Conservation (phyloP, 2,888 invertebrate genomes). For the Lasioglossum malachurum region DNA sequence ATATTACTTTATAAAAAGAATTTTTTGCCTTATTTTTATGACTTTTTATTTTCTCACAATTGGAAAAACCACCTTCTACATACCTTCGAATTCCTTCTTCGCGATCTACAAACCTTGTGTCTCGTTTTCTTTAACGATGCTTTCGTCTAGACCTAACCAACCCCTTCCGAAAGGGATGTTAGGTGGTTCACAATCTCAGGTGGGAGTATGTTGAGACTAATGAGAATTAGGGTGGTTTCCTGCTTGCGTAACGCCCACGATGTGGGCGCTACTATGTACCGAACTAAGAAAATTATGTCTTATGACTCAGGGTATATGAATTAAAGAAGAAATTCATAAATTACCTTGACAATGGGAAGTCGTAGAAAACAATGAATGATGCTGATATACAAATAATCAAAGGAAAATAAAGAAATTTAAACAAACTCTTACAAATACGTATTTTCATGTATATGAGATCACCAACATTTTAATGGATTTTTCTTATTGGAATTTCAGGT, state of each 20-base stretch:
- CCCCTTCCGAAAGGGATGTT: background rate
- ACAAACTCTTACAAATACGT: too few relatives aligned
- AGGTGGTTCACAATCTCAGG: background rate
- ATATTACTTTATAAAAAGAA: too few relatives aligned
- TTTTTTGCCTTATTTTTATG: too few relatives aligned
- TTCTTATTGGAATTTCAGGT: too few relatives aligned
- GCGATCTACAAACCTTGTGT: background rate
- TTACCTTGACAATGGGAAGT: background rate
- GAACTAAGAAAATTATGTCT: background rate
- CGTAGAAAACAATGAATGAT: background rate
- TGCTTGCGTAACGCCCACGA: background rate
- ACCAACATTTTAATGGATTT: too few relatives aligned
- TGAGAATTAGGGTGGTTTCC: background rate
- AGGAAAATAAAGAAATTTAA: too few relatives aligned
- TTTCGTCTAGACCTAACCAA: background rate
- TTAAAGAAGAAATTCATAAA: background rate
- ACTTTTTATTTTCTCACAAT: background rate
- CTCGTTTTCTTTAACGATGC: background rate
- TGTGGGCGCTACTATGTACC: background rate
- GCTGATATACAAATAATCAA: background rate
- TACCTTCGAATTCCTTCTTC: too few relatives aligned
- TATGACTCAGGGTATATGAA: background rate
- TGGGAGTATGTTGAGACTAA: background rate
- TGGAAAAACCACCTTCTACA: background rate
- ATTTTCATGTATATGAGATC: too few relatives aligned